Base-by-base conservation (phyloP, 2,797 vertebrate genomes). In the Zenarchopterus dispar region DNA sequence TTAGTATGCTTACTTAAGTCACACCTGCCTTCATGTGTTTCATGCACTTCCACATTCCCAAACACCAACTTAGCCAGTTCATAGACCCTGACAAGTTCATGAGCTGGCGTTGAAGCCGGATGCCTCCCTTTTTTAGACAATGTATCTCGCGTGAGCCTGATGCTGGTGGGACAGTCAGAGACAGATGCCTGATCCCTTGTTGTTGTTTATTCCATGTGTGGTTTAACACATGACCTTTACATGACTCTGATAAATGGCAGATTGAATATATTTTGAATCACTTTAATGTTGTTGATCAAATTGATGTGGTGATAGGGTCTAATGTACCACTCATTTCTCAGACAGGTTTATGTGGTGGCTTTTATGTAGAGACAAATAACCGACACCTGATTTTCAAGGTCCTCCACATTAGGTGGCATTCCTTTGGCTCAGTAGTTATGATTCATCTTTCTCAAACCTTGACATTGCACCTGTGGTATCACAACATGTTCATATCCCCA, bases 331-430 rank as follows among this genome's bases (percentile, higher is more conserved):
- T 26, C 8, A 49, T 24, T 56, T 44, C 36, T 15, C 36, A 15
- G 13, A 67, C 60, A 1, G 57, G 44, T 66, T 84, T 72, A 85
- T 77, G 67, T 87, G 83, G 73, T 82, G 54, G 57, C 81, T 76
- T 83, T 86, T 85, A 86, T 26, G 61, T 67, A 45, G 76, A 85
- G 77, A 82, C 75, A 82, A 77, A 80, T 63, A 78, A 70, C 67
- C 74, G 68, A 78, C 79, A 84, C 79, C 77, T 84, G 62, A 84
- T 62, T 57, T 65, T 77, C 76, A 84, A 87, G 82, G 87, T 76
- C 82, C 50, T 78, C 73, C 73, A 67, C 78, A 79, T 80, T 66
- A 73, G 67, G 67, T 43, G 60, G 65, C 80, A 82, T 85, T 84
- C 59, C 70, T 68, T 57, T 18, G 31, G 45, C 19, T 70, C 70